Evolutionary conservation across 2,888 invertebrate genomes (phyloP), one percentile per base, ranked within the genome.

Genomic region (Brenthis ino): DNA sequence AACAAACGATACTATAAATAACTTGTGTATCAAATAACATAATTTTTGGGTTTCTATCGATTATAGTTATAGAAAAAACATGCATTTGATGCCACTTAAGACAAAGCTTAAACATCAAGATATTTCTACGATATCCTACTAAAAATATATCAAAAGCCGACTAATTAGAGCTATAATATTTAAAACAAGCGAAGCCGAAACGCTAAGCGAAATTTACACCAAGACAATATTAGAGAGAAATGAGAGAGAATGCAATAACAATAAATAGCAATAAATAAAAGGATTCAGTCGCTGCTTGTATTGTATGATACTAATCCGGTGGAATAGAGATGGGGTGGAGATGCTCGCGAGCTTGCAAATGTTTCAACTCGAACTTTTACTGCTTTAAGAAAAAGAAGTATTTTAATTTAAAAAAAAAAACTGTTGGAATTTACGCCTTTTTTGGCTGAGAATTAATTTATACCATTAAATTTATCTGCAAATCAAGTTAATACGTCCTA

Each of bases 231-330:
- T 90, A 91, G 91, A 85, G 89, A 88, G 90, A 86, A 90, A 90
- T 89, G 90, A 88, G 84, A 87, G 86, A 82, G 85, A 88, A 93
- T 91, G 92, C 91, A 92, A 93, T 93, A 93, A 93, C 92, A 93
- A 93, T 93, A 93, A 93, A 93, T 92, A 92, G 93, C 87, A 87
- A 93, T 93, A 93, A 93, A 93, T 93, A 93, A 93, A 93, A 93
- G 93, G 93, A 93, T 93, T 93, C 93, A 87, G 87, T 87, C 91
- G 91, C 86, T 93, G 90, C 91, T 93, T 92, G 92, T 93, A 92
- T 93, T 93, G 93, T 92, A 93, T 93, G 92, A 91, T 91, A 87
- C 91, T 92, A 92, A 91, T 91, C 91, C 91, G 79, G 75, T 28
- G 74, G 82, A 76, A 76, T 67, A 76, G 74, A 66, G 73, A 72